Conservation (phyloP, 2,888 invertebrate species). For the Odontothrips loti region DNA sequence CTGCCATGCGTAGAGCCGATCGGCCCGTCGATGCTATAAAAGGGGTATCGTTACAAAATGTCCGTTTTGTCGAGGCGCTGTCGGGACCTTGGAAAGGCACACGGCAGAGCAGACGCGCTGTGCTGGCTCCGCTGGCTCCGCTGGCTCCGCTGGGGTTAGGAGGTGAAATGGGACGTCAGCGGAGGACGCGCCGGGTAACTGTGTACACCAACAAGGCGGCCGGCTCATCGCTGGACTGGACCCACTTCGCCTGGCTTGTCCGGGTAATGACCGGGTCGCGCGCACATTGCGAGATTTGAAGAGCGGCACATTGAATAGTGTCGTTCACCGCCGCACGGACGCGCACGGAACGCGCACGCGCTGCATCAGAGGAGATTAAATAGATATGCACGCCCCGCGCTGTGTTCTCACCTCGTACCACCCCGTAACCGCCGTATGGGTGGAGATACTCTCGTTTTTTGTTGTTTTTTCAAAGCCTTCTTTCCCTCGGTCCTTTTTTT, state of each 20-base stretch:
- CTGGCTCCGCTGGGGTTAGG: not conserved
- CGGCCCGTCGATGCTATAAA: not conserved
- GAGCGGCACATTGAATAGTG: no score
- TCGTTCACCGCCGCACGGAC: no score
- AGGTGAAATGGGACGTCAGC: not conserved
- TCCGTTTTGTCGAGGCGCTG: not conserved
- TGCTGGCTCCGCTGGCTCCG: not conserved
- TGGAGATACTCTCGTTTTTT: not conserved
- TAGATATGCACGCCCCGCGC: not conserved
- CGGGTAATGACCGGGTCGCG: no score
- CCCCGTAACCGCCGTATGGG: not conserved
- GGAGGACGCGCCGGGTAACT: not conserved
- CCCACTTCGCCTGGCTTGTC: no score
- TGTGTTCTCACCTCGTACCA: not conserved
- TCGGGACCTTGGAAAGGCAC: not conserved
- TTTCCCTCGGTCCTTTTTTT: no score
- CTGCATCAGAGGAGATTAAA: not conserved
- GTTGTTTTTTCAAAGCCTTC: not conserved
- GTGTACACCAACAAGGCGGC: no score
- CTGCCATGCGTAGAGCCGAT: not conserved
- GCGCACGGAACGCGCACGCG: not conserved
- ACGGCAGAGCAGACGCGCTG: no score
- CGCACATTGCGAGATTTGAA: no score
- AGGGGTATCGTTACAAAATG: conserved; percentile 20
- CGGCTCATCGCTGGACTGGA: not conserved